Base-by-base conservation (phyloP, 2,888 invertebrate genomes). In the Tortrix viridana region DNA sequence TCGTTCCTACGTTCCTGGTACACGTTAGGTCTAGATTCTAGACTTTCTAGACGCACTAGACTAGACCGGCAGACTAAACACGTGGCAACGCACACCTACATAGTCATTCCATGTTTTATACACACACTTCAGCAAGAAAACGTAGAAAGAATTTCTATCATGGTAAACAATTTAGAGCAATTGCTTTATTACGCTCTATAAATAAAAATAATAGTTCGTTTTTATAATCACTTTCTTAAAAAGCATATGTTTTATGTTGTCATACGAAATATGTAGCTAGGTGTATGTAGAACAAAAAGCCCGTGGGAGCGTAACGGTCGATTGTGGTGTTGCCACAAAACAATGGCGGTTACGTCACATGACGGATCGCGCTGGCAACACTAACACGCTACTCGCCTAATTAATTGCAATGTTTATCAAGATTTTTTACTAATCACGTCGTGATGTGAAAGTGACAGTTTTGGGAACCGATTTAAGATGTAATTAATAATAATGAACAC, bases 11-110 rank as follows among this genome's bases (percentile, higher is more conserved):
- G 9, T 3, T 44, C 65, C 61, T 65, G 65, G 61, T 65, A 65
- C 61, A 4, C 32, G 56, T 57, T 56, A 65, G 53, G 61, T 61
- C 57, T 61, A 53, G 53, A 57, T 41, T 63, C 58, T 63, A 63
- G 63, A 63, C 63, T 63, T 57, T 63, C 63, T 63, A 58, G 63
- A 48, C 63, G 62, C 62, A 52, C 61, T 56, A 50, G 61, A 19
- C 62, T 50, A 23, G 18, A 19, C 32, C 44, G 0, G 26, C 5
- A 14, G 37, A 19, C 37, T 50, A 4, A 22, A 3, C 32, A 32
- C 41, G 41, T 41, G 41, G n/a, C 41, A 41, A 5, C 41, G 5
- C 41, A 16, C 41, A n/a, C 14, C 41, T 14, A n/a, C 41, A 41
- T 32, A 32, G 32, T 12, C 32, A 32, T 12, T 32, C 9, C 32